Evolutionary conservation across 2,888 invertebrate genomes (phyloP).

Genomic region (Deilephila porcellus): DNA sequence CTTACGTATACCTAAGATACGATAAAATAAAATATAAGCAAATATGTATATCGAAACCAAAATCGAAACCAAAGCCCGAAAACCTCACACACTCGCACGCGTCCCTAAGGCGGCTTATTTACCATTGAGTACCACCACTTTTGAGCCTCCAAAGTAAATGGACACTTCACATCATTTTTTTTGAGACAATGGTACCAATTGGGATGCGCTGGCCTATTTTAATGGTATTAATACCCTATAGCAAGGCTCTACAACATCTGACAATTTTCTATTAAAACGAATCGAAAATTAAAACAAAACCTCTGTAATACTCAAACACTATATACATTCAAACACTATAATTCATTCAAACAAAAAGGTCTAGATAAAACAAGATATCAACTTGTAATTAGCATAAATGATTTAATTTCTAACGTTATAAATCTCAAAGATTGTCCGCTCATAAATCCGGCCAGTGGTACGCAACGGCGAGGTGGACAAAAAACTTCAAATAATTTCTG

Average conservation of each 20-base stretch:
- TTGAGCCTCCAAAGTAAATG: too few relatives aligned
- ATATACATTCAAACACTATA: neutral
- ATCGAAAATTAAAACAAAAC: neutral
- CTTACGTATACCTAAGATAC: too few relatives aligned
- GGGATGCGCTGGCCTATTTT: too few relatives aligned
- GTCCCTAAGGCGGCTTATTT: too few relatives aligned
- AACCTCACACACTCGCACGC: too few relatives aligned
- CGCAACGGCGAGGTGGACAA: neutral
- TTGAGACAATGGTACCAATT: too few relatives aligned
- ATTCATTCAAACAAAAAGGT: neutral
- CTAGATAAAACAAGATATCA: conserved; percentile 16
- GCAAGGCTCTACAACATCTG: neutral
- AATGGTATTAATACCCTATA: too few relatives aligned
- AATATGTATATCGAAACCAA: too few relatives aligned
- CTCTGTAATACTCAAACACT: neutral
- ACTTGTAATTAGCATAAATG: conserved; percentile 22
- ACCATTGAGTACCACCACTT: too few relatives aligned
- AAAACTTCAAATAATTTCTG: conserved; percentile 8
- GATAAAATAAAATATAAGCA: too few relatives aligned
- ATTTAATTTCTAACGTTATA: conserved; percentile 9
- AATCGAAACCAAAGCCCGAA: too few relatives aligned
- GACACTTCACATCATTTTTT: too few relatives aligned
- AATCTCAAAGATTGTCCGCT: neutral
- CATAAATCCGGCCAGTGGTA: conserved; percentile 9
- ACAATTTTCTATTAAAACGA: neutral